Conservation (phyloP, 2,888 invertebrate species). For the Drosophila niveifrons region DNA sequence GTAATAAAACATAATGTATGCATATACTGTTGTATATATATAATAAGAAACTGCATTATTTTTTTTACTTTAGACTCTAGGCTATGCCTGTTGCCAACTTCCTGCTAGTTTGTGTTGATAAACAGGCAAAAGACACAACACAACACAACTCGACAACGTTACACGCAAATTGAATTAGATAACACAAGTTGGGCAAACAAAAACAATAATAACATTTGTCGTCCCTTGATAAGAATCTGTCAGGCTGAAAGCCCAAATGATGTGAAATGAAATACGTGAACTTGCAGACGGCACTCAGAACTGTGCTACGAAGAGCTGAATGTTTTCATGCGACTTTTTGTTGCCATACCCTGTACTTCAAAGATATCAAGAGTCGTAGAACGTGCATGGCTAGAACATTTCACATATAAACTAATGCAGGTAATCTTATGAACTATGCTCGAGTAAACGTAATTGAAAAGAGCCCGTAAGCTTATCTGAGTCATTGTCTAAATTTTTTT, state of each 20-base stretch:
- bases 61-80: not conserved
- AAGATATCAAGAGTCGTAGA: not conserved
- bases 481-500: not conserved
- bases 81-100: conserved; percentile 32
- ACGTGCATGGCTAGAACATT: not conserved
- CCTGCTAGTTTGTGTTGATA: conserved; percentile 55
- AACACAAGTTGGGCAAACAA: conserved; percentile 44
- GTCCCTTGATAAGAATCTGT: conserved; percentile 61
- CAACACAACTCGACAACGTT: conserved; percentile 24
- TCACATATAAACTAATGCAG: not conserved
- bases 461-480: conserved; percentile 33
- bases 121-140: conserved; percentile 34
- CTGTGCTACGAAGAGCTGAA: not conserved
- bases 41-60: conserved; percentile 35
- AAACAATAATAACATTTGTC: conserved; percentile 42
- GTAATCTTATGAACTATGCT: not conserved
- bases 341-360: conserved; percentile 5
- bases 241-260: conserved; percentile 31
- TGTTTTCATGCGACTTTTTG: conserved; percentile 6
- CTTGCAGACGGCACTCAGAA: conserved; percentile 57
- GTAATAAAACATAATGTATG: conserved; percentile 72
- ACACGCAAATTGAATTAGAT: conserved; percentile 75
- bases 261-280: conserved; percentile 36
- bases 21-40: conserved; percentile 32
- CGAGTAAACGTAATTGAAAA: conserved; percentile 2